A percentile compares a stretch with the other conserved stretches of the same genome.
Evolutionary conservation across 2,113 vertebrate genomes (phyloP).

Genomic region (Paramisgurnus dabryanus): DNA sequence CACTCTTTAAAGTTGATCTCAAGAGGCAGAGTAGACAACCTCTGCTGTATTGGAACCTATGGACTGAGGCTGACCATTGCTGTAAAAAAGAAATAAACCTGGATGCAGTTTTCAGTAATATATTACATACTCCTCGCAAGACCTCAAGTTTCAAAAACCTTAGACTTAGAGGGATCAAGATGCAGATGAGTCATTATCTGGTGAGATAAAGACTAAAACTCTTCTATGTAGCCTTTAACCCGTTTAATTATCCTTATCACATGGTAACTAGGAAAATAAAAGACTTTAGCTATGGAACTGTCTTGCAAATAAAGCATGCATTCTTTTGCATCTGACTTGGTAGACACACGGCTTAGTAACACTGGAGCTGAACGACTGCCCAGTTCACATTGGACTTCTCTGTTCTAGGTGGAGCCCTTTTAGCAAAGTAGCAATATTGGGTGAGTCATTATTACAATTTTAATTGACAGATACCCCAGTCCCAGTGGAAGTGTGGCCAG

Average conservation of each 20-base stretch:
- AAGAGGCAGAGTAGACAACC: too few species aligned
- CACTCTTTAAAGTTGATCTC: too few species aligned
- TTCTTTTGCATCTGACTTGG: constrained; percentile 5
- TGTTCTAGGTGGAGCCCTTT: neutral
- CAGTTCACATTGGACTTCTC: neutral
- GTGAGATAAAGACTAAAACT: constrained; percentile 38
- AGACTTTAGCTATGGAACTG: constrained; percentile 27
- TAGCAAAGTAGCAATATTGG: neutral
- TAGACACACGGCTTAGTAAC: neutral
- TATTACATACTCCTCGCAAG: neutral
- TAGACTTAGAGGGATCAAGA: neutral
- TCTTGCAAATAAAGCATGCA: constrained; percentile 1
- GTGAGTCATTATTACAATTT: neutral
- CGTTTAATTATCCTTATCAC: constrained; percentile 36
- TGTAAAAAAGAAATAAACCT: neutral
- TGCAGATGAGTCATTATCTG: constrained; percentile 42
- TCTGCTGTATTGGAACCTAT: too few species aligned
- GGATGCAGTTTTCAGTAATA: neutral
- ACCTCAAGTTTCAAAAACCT: neutral
- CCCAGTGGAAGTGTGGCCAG: constrained; percentile 69
- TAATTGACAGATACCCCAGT: constrained; percentile 48
- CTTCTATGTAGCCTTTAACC: constrained; percentile 6
- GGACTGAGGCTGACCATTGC: neutral
- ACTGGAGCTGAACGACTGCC: neutral
- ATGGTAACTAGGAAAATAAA: constrained; percentile 50